phyloP scores from a whole-genome alignment of 2,888 invertebrate genomes.

The Apotomis turbidana region DNA sequence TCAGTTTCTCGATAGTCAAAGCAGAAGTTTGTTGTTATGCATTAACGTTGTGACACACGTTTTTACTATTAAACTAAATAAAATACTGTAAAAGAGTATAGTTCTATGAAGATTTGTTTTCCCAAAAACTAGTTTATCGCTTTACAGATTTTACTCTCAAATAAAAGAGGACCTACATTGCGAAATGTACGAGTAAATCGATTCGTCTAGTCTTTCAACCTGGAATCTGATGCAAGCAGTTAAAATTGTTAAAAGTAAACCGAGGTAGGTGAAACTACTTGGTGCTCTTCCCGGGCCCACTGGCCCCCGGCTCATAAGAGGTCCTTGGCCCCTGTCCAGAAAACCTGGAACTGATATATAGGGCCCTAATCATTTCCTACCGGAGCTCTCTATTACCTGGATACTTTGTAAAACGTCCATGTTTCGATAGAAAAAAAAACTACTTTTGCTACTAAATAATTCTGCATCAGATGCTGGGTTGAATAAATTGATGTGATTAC shows the following conservation, averaged over 20 bases:
- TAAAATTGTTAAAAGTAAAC: not conserved
- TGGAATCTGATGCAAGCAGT: not conserved
- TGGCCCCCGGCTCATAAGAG: too few relatives aligned
- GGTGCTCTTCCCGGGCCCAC: too few relatives aligned
- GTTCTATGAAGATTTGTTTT: not conserved
- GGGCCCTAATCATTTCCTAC: too few relatives aligned
- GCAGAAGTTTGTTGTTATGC: not conserved
- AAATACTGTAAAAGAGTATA: not conserved
- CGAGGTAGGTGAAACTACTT: too few relatives aligned
- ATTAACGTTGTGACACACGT: not conserved
- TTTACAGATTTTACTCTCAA: not conserved
- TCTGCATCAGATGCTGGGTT: not conserved
- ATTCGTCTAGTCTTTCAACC: not conserved
- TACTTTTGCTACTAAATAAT: not conserved
- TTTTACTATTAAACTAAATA: not conserved
- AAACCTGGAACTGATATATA: too few relatives aligned
- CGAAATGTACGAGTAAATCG: not conserved
- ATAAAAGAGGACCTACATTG: not conserved
- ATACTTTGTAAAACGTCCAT: not conserved
- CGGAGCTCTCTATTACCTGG: too few relatives aligned
- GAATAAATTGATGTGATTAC: not conserved
- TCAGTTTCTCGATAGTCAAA: not conserved
- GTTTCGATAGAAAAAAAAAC: not conserved
- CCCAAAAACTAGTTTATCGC: not conserved
- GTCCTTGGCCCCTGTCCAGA: too few relatives aligned